A percentile compares a stretch with the other conserved stretches of the same genome.
Evolutionary conservation across 2,888 invertebrate species (phyloP).

Genomic region (Cheiracanthium punctorium): DNA sequence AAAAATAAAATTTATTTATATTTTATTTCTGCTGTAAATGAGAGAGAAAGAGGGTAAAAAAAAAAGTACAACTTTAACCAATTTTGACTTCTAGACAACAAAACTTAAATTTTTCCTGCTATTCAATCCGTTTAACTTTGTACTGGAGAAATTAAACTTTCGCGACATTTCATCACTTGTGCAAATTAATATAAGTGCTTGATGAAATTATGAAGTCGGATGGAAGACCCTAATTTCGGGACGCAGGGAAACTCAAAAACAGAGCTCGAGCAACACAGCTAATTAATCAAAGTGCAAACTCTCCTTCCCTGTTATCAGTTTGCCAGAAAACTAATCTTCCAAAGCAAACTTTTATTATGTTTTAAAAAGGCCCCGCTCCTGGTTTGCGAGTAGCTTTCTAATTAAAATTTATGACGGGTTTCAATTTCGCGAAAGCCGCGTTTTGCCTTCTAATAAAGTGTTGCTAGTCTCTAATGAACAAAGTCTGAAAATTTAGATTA

Average conservation of each 20-base stretch:
- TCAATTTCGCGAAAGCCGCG: constrained; percentile 56
- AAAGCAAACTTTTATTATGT: constrained; percentile 69
- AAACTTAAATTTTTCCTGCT: neutral
- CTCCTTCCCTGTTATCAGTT: constrained; percentile 54
- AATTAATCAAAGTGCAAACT: constrained; percentile 68
- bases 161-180: constrained; percentile 57
- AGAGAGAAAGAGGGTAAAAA: no score
- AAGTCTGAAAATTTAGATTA: constrained; percentile 48
- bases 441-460: constrained; percentile 63
- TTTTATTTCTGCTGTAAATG: no score
- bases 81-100: neutral
- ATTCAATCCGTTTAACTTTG: neutral
- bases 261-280: neutral
- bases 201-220: constrained; percentile 51
- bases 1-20: no score
- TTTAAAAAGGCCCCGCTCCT: constrained; percentile 54
- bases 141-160: constrained; percentile 46
- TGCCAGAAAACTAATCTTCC: constrained; percentile 59
- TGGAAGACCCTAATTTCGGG: constrained; percentile 46
- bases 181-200: constrained; percentile 35
- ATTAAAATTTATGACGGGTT: constrained; percentile 68
- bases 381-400: constrained; percentile 34
- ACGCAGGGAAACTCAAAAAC: constrained; percentile 34
- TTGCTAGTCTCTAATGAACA: constrained; percentile 64
- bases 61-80: neutral